Conservation (phyloP, 2,113 vertebrate genomes). For the Origma solitaria region DNA sequence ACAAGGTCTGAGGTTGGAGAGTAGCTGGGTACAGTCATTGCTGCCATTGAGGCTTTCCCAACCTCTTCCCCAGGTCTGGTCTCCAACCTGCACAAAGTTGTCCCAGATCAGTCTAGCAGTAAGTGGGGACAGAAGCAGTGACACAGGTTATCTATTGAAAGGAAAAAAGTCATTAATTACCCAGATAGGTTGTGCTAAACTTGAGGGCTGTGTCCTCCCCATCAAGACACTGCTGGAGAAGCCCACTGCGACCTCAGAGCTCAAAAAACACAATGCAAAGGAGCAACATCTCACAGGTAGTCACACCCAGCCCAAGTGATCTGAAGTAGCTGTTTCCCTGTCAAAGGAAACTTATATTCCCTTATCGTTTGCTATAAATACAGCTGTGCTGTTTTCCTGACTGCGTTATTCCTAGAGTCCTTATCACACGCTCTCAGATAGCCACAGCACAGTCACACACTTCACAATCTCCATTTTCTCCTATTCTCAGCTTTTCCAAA, state of each 20-base stretch:
- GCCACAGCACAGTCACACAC: not conserved
- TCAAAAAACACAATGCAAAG: not conserved
- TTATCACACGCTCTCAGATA: not conserved
- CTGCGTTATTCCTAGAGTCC: not conserved
- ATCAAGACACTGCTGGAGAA: not conserved
- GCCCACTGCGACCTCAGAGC: not conserved
- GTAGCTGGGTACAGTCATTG: not conserved
- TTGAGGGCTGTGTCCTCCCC: not conserved
- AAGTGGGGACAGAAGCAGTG: not conserved
- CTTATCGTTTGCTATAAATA: slow-evolving; percentile 40
- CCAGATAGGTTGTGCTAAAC: not conserved
- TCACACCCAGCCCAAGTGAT: not conserved
- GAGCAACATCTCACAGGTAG: not conserved
- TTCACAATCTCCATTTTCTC: not conserved
- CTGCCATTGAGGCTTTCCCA: not conserved
- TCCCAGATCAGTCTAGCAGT: not conserved
- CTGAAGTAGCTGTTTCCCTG: not conserved
- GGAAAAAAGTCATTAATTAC: not conserved
- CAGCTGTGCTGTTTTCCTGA: not conserved
- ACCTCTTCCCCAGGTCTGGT: not conserved
- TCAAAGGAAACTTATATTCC: slow-evolving; percentile 5
- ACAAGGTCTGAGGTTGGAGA: not conserved
- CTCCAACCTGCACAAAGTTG: not conserved
- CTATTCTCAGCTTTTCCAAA: not conserved
- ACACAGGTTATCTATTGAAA: not conserved